These are phyloP conservation scores for Arctopsyche grandis DNA, from an alignment of 1,140 invertebrate genomes.

Conservation along the genomic window DNA sequence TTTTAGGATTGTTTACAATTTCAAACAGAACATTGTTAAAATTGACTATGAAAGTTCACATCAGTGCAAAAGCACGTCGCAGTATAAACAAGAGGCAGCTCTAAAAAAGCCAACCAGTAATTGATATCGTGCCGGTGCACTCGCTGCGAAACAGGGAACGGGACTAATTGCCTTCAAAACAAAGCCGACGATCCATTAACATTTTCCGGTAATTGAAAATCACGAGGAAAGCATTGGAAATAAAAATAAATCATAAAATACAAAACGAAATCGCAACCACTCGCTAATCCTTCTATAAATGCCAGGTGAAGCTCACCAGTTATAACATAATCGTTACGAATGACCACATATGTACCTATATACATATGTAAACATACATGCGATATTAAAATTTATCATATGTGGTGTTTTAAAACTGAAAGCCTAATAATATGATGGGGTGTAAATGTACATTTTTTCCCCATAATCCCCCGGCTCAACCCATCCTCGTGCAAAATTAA, in stretches of 20 bases:
- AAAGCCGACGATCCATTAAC: conserved; percentile 19
- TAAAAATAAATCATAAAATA: background rate
- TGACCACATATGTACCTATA: background rate
- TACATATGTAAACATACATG: background rate
- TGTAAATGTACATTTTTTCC: background rate
- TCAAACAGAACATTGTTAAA: too few species aligned
- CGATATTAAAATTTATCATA: background rate
- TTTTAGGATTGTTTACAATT: too few species aligned
- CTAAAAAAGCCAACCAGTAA: background rate
- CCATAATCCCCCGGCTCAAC: too few species aligned
- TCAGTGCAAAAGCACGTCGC: background rate
- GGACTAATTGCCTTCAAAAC: conserved; percentile 20
- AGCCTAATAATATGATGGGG: background rate
- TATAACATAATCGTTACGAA: background rate
- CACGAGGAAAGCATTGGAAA: background rate
- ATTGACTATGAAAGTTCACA: too few species aligned
- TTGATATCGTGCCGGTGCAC: conserved; percentile 17
- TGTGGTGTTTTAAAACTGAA: background rate
- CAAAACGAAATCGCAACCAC: background rate
- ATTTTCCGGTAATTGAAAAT: conserved; percentile 30
- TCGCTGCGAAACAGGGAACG: background rate
- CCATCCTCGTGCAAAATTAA: background rate
- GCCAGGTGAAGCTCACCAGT: background rate
- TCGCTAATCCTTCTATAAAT: background rate
- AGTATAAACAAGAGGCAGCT: background rate